Percentiles rank a stretch among this genome's conserved stretches.
phyloP scores from a whole-genome alignment of 2,113 vertebrate species.

The Sylvilagus bachmani region DNA sequence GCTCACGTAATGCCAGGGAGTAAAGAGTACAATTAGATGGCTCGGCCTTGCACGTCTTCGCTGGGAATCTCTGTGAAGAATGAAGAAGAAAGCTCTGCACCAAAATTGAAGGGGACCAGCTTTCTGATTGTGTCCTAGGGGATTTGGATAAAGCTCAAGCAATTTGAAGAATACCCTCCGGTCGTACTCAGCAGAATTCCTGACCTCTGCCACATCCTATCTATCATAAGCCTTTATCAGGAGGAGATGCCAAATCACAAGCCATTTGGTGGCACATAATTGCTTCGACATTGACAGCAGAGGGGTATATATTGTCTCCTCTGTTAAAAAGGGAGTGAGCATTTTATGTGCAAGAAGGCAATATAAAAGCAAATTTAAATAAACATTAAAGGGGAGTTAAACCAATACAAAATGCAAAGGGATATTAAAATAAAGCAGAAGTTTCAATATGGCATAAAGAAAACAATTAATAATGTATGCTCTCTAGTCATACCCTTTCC shows the following conservation, averaged over 20 bases:
- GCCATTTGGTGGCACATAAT: slow-evolving; percentile 74
- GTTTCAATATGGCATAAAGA: neutral
- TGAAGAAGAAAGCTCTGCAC: slow-evolving; percentile 69
- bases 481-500: neutral
- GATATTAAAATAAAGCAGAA: slow-evolving; percentile 12
- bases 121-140: slow-evolving; percentile 79
- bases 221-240: slow-evolving; percentile 79
- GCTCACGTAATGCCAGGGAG: slow-evolving; percentile 53
- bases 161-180: slow-evolving; percentile 80
- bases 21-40: slow-evolving; percentile 57
- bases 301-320: slow-evolving; percentile 48
- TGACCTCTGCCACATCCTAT: slow-evolving; percentile 80
- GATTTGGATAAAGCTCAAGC: slow-evolving; percentile 79
- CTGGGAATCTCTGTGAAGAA: slow-evolving; percentile 75
- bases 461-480: neutral
- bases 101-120: slow-evolving; percentile 78
- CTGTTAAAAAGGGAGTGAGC: slow-evolving; percentile 1
- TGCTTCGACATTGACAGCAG: slow-evolving; percentile 71
- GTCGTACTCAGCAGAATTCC: slow-evolving; percentile 81
- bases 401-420: neutral
- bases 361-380: slow-evolving; percentile 53
- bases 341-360: slow-evolving; percentile 6
- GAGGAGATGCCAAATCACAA: slow-evolving; percentile 78
- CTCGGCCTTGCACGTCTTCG: slow-evolving; percentile 31
- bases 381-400: slow-evolving; percentile 51